Base-by-base conservation (phyloP, 2,888 invertebrate genomes). In the Melieria picta region DNA sequence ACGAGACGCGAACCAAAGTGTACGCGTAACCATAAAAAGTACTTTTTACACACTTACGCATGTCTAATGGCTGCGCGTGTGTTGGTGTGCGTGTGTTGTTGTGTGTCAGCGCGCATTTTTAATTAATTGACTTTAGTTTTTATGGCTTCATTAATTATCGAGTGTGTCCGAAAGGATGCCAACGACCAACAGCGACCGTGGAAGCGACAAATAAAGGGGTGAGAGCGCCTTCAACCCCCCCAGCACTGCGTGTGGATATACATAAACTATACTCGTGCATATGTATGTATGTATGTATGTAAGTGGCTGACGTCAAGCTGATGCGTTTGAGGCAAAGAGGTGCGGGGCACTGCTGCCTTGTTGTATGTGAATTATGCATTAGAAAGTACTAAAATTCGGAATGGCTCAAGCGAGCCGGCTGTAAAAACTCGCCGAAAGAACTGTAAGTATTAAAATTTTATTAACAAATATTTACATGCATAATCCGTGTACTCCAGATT, bases 91-190 rank as follows among this genome's bases (percentile, higher is more conserved):
- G 16, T 16, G 16, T 16, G 16, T 16, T 16, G 30, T 30, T 30
- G 30, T 30, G 30, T 30, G 30, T 30, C 30, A 30, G 55, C 52
- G 58, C 79, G 83, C 82, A 82, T 82, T 82, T 83, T 82, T 82
- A 82, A 82, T 82, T 82, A 82, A 83, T 82, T 82, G 82, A 79
- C 77, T 83, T 80, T 80, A 76, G 82, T 82, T 82, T 82, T 82
- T 82, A 82, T 83, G 82, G 83, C 80, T 82, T 82, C 82, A 81
- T 82, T 83, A 82, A 82, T 83, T 82, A 82, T 66, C 66, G 69
- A 64, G 57, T 69, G 50, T 64, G 58, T 13, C 50, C 58, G 48
- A 47, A 64, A 69, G 62, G 16, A 61, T 61, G 13, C 62, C 9
- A 55, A 66, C 50, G 58, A 43, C 66, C 48, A 66, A 56, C 65